Conservation (phyloP, 1,140 invertebrate species). For the Radopholus similis region DNA sequence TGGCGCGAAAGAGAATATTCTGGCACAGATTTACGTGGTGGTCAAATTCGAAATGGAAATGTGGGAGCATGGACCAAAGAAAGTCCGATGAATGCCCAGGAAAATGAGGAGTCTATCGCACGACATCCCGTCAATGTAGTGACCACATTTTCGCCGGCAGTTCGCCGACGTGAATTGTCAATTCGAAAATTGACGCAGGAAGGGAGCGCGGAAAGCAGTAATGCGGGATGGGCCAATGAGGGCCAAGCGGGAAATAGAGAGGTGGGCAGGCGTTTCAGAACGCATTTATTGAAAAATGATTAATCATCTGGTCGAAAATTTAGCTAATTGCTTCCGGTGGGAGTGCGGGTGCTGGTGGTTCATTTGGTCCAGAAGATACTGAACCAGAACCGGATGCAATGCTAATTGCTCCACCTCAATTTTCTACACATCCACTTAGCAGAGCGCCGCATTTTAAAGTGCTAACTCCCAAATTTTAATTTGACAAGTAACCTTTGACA, state of each 20-base stretch:
- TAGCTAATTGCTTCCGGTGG: background rate
- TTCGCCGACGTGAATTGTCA: constrained; percentile 3
- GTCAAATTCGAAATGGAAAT: background rate
- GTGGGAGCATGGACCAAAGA: background rate
- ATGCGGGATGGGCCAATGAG: background rate
- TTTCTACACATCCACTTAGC: constrained; percentile 3
- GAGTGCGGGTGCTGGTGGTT: constrained; percentile 5
- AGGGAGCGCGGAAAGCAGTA: background rate
- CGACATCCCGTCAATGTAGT: too few relatives aligned
- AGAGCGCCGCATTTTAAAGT: constrained; percentile 13
- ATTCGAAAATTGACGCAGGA: constrained; percentile 14
- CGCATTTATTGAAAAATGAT: background rate
- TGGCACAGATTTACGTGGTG: background rate
- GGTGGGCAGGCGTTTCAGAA: background rate
- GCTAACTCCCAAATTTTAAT: background rate
- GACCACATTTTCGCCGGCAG: too few relatives aligned
- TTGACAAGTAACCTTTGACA: background rate
- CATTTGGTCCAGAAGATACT: background rate
- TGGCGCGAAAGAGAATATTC: background rate
- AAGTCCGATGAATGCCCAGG: background rate
- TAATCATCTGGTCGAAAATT: background rate
- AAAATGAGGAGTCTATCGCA: too few relatives aligned
- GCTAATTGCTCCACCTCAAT: background rate
- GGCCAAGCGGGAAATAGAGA: background rate
- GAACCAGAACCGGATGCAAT: background rate